Base-by-base conservation (phyloP, 2,797 vertebrate species). In the Denticeps clupeoides region DNA sequence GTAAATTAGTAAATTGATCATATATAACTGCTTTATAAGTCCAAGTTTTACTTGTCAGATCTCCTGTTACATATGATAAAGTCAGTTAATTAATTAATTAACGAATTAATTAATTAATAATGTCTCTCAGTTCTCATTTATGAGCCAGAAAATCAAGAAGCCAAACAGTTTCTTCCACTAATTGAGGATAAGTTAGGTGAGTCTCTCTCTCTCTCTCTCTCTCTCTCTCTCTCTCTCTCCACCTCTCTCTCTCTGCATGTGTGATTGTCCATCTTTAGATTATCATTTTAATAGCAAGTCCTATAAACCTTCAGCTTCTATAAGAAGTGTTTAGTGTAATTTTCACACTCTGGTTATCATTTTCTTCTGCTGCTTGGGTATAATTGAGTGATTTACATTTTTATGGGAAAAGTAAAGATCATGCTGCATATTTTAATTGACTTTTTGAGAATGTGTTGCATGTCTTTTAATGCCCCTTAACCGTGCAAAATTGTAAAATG, bases 141-240 rank as follows among this genome's bases (percentile, higher is more conserved):
- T 63, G 84, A 90, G 63, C 83, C 81, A 45, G 75, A 86, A 56
- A 87, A 89, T 64, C 68, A 71, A n/a, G 79, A 87, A 60, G 79
- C 84, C 52, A 81, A 74, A 16, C 69, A 80, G 57, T 86, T 89
- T 74, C 75, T 82, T 54, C 70, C 75, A 25, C 75, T 87, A 59
- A 82, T 91, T 75, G 81, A 82, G 68, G 64, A 79, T 70, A 82
- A 81, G 52, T 37, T 87, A 29, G 6, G 2, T 4, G 42, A 15
- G 12, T 35, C 11, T 13, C 8, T 38, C 40, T 21, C 5, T 18
- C 2, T 12, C 5, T 16, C 11, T 8, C 33, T 54, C 4, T 31
- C 9, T 32, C 1, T 21, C 24, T 23, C n/a, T 41, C 19, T 24
- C 1, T 41, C 12, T 5, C 19, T 28, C 10, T 29, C 4, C 44